phyloP scores from a whole-genome alignment of 2,797 vertebrate species.

The Eulemur rubriventer region DNA sequence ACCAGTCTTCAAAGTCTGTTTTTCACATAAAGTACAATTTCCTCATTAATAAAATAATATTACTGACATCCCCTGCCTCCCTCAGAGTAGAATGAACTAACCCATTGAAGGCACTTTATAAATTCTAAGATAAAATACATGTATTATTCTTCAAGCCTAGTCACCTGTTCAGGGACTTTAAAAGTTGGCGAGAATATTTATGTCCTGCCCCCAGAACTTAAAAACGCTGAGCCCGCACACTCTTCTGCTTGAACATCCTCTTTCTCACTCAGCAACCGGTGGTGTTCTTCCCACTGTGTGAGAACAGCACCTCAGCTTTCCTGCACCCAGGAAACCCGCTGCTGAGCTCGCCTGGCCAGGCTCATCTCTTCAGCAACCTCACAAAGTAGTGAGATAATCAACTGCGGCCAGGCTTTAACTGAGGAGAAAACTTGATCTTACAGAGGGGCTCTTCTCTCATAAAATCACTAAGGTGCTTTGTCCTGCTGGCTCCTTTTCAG shows the following conservation, averaged over 20 bases:
- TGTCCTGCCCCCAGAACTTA: background rate
- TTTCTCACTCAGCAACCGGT: background rate
- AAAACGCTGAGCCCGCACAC: background rate
- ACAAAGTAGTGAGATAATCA: background rate
- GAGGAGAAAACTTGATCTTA: background rate
- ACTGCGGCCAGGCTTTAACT: background rate
- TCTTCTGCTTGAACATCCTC: background rate
- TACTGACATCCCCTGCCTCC: background rate
- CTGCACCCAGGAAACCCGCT: background rate
- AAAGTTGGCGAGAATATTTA: background rate
- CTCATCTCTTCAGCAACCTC: background rate
- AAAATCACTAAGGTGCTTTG: background rate
- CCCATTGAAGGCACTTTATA: background rate
- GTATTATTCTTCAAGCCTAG: background rate
- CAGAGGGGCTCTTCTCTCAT: background rate
- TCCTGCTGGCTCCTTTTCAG: slow-evolving; percentile 82
- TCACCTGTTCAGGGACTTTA: background rate
- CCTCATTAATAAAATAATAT: background rate
- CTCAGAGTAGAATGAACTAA: background rate
- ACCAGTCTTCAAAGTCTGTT: background rate
- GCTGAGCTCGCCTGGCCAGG: background rate
- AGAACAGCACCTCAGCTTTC: background rate
- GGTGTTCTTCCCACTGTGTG: background rate
- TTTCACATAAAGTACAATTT: background rate
- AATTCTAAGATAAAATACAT: background rate